Base-by-base conservation (phyloP, 1,140 invertebrate species). In the Eriosoma lanigerum region DNA sequence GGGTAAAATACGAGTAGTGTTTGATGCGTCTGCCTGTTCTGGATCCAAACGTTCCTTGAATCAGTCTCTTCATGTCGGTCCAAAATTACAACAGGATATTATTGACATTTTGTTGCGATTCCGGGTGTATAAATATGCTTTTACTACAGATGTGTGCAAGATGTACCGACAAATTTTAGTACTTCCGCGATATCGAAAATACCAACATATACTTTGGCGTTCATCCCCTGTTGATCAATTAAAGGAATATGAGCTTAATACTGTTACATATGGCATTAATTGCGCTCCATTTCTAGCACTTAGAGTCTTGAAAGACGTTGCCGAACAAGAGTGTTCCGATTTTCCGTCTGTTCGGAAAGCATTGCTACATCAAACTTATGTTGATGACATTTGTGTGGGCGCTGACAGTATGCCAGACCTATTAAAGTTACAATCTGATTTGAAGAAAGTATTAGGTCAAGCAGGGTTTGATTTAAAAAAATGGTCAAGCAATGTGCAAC, bases 151-250 rank as follows among this genome's bases (percentile, higher is more conserved):
- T 19, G 60, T 80, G 0, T 48, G 29, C 24, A 54, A 80, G 26
- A 80, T 80, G 60, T 80, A 80, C 5, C 1, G 76, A 1, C 50
- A 81, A 17, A 68, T 68, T 6, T 12, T 24, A 1, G 21, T 78
- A 3, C 24, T 56, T n/a, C 80, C 81, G 1, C 29, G 81, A 26
- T 82, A 85, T 78, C 70, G 81, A 15, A 52, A 68, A 8, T 85
- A 83, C 68, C 86, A 87, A 83, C 72, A 83, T 19, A 85, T 87
- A 24, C 44, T 87, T 0, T 87, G 86, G 85, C 81, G 85, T 54
- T 38, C 84, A 29, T 70, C 81, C 9, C 80, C 82, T 17, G 56
- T 81, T 44, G 70, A 85, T 26, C 60, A 82, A 8, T 80, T 87
- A 5, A 19, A 82, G 21, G 82, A 83, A 50, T 87, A 83, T 81